phyloP scores from a whole-genome alignment of 53 echinoderm and acorn worm species.

The Echinarachnius parma region DNA sequence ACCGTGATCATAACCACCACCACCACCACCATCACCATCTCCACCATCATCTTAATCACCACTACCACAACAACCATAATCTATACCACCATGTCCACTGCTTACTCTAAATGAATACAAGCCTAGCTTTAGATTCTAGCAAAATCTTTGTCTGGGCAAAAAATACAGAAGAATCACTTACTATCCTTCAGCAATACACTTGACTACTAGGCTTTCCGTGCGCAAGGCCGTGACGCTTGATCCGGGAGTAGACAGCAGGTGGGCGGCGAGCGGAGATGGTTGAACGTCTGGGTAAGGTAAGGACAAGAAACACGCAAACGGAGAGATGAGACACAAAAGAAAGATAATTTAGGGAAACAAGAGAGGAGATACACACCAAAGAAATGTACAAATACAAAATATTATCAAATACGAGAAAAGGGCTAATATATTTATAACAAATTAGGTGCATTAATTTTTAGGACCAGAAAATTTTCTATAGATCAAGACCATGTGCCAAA shows the following conservation, averaged over 20 bases:
- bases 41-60: too few species aligned
- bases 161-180: too few species aligned
- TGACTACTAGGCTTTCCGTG: neutral
- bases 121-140: too few species aligned
- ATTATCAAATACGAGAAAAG: too few species aligned
- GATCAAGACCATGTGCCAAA: too few species aligned
- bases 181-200: constrained; percentile 36
- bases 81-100: neutral
- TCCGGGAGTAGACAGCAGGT: neutral
- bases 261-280: neutral
- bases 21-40: too few species aligned
- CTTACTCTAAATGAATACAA: too few species aligned
- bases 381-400: neutral
- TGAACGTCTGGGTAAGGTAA: neutral
- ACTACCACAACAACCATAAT: neutral
- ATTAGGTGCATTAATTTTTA: too few species aligned
- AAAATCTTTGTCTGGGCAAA: too few species aligned
- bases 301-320: neutral
- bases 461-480: too few species aligned
- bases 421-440: too few species aligned
- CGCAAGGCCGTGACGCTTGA: neutral
- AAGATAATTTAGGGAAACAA: neutral
- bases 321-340: neutral
- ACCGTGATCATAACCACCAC: too few species aligned
- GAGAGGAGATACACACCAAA: neutral